phyloP scores from a whole-genome alignment of 2,888 invertebrate species.

The Ochropleura plecta region DNA sequence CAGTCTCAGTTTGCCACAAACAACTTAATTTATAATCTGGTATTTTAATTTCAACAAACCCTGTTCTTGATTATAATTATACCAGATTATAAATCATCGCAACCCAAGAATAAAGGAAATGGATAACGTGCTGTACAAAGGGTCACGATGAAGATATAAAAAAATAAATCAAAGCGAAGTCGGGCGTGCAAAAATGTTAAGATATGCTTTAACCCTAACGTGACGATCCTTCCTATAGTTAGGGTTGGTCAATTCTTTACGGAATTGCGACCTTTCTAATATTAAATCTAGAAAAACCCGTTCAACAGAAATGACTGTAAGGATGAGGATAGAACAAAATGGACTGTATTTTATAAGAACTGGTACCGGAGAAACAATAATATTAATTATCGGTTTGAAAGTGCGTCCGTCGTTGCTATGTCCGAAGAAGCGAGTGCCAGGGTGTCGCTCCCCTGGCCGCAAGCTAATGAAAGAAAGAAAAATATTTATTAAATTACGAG shows the following conservation, averaged over 20 bases:
- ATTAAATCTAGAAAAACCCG: neutral
- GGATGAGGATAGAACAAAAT: too few species aligned
- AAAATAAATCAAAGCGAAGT: constrained; percentile 68
- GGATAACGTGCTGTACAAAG: constrained; percentile 48
- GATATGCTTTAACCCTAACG: constrained; percentile 70
- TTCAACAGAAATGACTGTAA: neutral
- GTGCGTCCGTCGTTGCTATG: too few species aligned
- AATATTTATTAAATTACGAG: too few species aligned
- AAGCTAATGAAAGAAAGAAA: too few species aligned
- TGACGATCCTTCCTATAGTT: constrained; percentile 54
- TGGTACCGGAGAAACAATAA: too few species aligned
- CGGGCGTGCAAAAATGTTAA: constrained; percentile 68
- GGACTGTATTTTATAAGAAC: too few species aligned
- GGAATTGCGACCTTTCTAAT: neutral
- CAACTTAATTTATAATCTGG: too few species aligned
- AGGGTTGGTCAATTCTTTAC: constrained; percentile 55
- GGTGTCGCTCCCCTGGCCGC: too few species aligned
- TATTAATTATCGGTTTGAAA: too few species aligned
- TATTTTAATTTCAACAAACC: neutral
- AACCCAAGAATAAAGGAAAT: constrained; percentile 45
- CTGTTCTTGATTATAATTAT: constrained; percentile 23
- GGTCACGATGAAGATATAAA: constrained; percentile 68
- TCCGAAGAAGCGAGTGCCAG: too few species aligned
- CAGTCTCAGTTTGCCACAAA: neutral
- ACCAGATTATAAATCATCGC: constrained; percentile 47